Conservation (phyloP, 2,888 invertebrate genomes). For the Thysanoteuthis rhombus region DNA sequence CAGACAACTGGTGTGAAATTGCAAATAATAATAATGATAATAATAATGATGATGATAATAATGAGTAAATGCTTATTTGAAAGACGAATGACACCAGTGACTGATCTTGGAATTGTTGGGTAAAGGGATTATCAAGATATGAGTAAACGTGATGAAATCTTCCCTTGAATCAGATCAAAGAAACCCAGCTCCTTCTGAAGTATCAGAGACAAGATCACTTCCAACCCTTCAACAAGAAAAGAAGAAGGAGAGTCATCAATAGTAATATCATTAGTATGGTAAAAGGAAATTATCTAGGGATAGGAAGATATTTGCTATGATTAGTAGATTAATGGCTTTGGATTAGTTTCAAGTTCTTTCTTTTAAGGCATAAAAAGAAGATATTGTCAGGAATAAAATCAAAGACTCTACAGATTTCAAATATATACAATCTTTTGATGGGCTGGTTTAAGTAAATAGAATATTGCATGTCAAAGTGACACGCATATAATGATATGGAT, state of each 20-base stretch:
- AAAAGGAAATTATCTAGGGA: neutral
- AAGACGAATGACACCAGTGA: neutral
- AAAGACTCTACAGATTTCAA: no score
- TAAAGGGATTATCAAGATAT: neutral
- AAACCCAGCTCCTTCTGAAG: neutral
- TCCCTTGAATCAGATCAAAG: neutral
- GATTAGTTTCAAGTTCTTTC: neutral
- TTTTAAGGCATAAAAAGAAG: neutral
- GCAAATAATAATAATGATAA: no score
- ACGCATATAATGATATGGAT: no score
- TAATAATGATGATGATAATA: no score
- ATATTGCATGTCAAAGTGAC: no score
- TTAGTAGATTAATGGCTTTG: neutral
- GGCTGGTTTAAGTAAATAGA: no score
- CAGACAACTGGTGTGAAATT: no score
- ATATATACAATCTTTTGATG: no score
- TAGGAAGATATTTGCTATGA: neutral
- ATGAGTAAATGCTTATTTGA: no score
- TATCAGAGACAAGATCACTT: neutral
- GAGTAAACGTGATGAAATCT: neutral
- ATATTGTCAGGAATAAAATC: neutral
- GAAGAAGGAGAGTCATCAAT: neutral
- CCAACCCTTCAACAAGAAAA: neutral
- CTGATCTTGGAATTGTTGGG: no score
- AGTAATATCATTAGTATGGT: no score